phyloP scores from a whole-genome alignment of 2,113 vertebrate genomes.

The Collichthys lucidus region DNA sequence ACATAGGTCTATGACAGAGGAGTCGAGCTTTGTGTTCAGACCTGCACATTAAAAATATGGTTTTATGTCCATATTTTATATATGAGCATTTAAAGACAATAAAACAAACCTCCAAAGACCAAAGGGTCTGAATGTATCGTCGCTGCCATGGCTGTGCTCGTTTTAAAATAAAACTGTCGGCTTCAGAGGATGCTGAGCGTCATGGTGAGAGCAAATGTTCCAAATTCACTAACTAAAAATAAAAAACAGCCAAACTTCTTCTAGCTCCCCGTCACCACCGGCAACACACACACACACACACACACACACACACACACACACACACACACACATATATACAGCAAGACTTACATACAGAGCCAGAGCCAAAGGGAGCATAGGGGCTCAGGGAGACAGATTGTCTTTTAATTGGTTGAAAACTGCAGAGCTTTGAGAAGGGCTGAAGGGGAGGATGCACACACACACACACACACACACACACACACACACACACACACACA shows the following conservation, averaged over 20 bases:
- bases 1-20: too few relatives aligned
- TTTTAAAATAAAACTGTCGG: not conserved
- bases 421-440: conserved; percentile 71
- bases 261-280: too few relatives aligned
- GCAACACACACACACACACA: not conserved
- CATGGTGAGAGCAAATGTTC: conserved; percentile 22
- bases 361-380: conserved; percentile 60
- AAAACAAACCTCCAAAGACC: not conserved
- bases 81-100: not conserved
- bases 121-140: not conserved
- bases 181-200: conserved; percentile 2
- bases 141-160: not conserved
- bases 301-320: conserved; percentile 20
- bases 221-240: conserved; percentile 58
- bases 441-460: conserved; percentile 63
- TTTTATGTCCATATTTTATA: not conserved
- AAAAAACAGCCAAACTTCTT: conserved; percentile 49
- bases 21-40: not conserved
- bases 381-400: conserved; percentile 75
- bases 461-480: too few relatives aligned
- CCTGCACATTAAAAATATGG: not conserved
- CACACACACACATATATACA: conserved; percentile 42
- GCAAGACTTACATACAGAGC: conserved; percentile 20
- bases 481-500: too few relatives aligned
- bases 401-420: conserved; percentile 81